Conservation (phyloP, 2,888 invertebrate genomes). For the Antitype chi region DNA sequence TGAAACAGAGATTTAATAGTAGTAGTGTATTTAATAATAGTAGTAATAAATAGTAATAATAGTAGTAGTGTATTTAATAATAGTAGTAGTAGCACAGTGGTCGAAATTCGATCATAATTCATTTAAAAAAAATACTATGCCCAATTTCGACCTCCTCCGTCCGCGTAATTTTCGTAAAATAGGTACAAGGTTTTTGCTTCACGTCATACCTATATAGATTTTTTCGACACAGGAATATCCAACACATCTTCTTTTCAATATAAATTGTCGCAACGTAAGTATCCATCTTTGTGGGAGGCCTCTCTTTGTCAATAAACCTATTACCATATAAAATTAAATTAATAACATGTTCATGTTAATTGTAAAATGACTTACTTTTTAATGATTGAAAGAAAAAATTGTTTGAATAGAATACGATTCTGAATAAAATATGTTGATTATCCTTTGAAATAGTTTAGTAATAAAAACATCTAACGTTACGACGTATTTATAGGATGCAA, state of each 20-base stretch:
- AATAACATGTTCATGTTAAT: slow-evolving; percentile 12
- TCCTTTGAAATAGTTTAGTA: slow-evolving; percentile 14
- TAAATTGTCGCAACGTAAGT: no score
- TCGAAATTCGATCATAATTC: no score
- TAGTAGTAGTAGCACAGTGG: no score
- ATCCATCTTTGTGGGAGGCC: not conserved
- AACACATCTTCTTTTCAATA: not conserved
- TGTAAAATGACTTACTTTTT: not conserved
- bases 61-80: not conserved
- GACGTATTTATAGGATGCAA: slow-evolving; percentile 10
- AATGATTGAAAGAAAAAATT: not conserved
- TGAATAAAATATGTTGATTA: slow-evolving; percentile 9
- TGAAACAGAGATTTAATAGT: not conserved
- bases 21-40: no score
- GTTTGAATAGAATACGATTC: not conserved
- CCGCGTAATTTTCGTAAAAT: no score
- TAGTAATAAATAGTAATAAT: no score
- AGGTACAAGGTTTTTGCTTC: no score
- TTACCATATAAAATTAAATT: not conserved
- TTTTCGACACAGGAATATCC: no score
- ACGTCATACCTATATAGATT: no score
- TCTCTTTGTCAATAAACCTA: not conserved
- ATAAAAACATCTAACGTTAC: slow-evolving; percentile 21
- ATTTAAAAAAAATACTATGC: no score
- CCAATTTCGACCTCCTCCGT: no score